Evolutionary conservation across 2,888 invertebrate genomes (phyloP), one percentile per base, ranked within the genome.

Genomic region (Lampropteryx suffumata): DNA sequence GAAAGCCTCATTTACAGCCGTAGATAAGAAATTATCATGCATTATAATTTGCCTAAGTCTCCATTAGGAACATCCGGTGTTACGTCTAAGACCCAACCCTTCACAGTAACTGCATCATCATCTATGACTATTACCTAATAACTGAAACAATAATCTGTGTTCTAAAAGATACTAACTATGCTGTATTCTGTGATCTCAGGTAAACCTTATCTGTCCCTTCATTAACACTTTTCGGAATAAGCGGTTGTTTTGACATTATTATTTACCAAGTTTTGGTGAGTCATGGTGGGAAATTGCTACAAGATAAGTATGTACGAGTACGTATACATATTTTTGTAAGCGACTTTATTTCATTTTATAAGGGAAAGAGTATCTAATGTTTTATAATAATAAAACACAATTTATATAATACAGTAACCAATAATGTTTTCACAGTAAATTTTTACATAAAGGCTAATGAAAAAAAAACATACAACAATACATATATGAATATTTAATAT

Each of bases 161-260:
- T n/a, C 4, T 7, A 1, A 3, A 21, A 6, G 11, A 9, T 35
- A 44, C 9, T 48, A 32, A 13, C 40, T 48, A 32, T 39, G 6
- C 3, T 17, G 61, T 62, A 64, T 58, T 49, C 57, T 52, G 62
- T 59, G 56, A 47, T 53, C 58, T 50, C 78, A 76, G 75, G 75
- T 76, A 78, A 48, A 44, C 67, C 70, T 79, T 76, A 81, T 76
- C 81, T 62, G 46, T 54, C 66, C 66, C 62, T 46, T 57, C 64
- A 73, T 80, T 79, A 81, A 65, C 75, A 73, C 70, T 78, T 76
- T 72, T 64, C 50, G 55, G 71, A 70, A 74, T 56, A 45, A 33
- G 34, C 59, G 4, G 61, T 71, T 71, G 65, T 72, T 63, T 69
- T 63, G 69, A 51, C 50, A 50, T 52, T 59, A 64, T 67, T 24